A percentile compares a stretch with the other conserved stretches of the same genome.
phyloP scores from a whole-genome alignment of 1,140 invertebrate species.

The Solen grandis region DNA sequence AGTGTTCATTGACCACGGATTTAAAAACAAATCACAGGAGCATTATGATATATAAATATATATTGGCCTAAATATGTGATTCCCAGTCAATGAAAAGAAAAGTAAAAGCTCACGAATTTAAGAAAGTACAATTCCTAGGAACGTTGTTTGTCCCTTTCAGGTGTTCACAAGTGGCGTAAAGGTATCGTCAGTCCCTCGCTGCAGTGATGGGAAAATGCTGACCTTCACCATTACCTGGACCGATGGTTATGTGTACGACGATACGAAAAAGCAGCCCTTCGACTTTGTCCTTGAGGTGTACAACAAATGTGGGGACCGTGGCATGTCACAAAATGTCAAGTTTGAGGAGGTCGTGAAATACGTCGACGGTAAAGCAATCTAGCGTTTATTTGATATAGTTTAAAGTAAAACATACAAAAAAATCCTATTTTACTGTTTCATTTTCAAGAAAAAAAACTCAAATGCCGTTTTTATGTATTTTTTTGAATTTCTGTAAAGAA shows the following conservation, averaged over 20 bases:
- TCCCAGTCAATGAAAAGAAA: too few relatives aligned
- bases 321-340: neutral
- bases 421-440: neutral
- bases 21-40: too few relatives aligned
- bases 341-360: constrained; percentile 20
- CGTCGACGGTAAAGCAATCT: constrained; percentile 21
- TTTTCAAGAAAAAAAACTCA: neutral
- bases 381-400: neutral
- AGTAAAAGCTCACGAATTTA: too few relatives aligned
- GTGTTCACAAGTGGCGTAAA: neutral
- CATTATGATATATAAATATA: too few relatives aligned
- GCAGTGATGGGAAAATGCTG: neutral
- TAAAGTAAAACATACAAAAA: neutral
- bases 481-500: too few relatives aligned
- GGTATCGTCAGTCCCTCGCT: neutral
- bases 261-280: neutral
- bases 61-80: too few relatives aligned
- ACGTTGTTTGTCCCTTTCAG: too few relatives aligned
- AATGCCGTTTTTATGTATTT: too few relatives aligned
- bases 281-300: neutral
- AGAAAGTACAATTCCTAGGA: too few relatives aligned
- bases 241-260: constrained; percentile 14
- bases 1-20: too few relatives aligned
- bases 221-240: neutral
- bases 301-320: constrained; percentile 11